Evolutionary conservation across 1,140 invertebrate genomes (phyloP), one percentile per base, ranked within the genome.

Genomic region (Drosophila punjabiensis): DNA sequence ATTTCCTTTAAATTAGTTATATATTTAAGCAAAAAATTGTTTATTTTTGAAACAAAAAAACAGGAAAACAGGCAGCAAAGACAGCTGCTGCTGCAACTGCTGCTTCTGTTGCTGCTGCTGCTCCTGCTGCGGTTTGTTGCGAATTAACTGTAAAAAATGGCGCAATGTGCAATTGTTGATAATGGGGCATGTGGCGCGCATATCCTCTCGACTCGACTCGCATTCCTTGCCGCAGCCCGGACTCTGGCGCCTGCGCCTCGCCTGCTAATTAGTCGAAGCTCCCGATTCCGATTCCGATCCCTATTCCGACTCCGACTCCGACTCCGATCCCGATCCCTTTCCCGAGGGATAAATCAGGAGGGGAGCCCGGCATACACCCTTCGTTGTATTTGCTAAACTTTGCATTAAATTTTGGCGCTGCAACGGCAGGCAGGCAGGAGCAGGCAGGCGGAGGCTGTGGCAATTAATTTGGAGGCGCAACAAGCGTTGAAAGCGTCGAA

Each of bases 381-480:
- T 64, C 48, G 55, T 90, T 88, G 85, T 89, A 76, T 89, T 89
- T 89, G 86, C 45, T 89, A 85, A 90, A 89, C 86, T 89, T 89
- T 89, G 81, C 85, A 90, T 89, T 79, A 70, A 89, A 89, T 89
- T 89, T 89, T 89, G 85, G 85, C 85, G 85, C 86, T 90, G 81
- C 48, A 50, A 20, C 13, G 47, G 16, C 85, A 63, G 53, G 18
- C 53, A 62, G 43, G 33, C 47, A 61, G 53, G 24, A n/a, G n/a
- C n/a, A n/a, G n/a, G n/a, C n/a, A n/a, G n/a, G n/a, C 82, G 62
- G 81, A 76, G 81, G 84, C 81, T 81, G 83, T 64, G 85, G 85
- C 86, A 90, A 89, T 90, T 89, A 90, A 89, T 89, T 89, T 89
- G 82, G 75, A 89, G 86, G 86, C 85, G 86, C 85, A 89, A 89